Conservation (phyloP, 2,888 invertebrate genomes). For the Perizoma flavofasciatum region DNA sequence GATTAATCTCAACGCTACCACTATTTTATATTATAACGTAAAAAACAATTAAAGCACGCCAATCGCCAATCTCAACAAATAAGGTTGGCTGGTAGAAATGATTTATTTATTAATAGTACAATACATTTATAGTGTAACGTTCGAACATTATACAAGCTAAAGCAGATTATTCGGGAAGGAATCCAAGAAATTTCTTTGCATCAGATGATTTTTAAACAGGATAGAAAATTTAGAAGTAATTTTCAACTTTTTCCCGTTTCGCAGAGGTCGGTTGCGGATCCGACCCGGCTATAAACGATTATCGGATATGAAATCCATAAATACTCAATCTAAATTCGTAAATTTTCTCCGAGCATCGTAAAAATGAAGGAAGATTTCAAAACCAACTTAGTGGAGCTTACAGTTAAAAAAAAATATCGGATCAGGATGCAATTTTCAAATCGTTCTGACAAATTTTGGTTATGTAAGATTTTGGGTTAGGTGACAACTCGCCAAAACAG, state of each 20-base stretch:
- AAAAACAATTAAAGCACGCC: no score
- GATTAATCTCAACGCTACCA: no score
- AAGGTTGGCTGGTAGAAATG: no score
- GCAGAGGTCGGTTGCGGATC: conserved; percentile 53
- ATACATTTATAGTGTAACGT: no score
- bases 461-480: no score
- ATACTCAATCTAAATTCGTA: conserved; percentile 76
- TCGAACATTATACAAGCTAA: no score
- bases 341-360: conserved; percentile 66
- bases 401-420: conserved; percentile 47
- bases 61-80: no score
- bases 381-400: conserved; percentile 63
- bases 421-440: conserved; percentile 11
- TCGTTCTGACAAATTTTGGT: no score
- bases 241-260: conserved; percentile 56
- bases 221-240: conserved; percentile 43
- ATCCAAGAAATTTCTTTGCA: neutral
- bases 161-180: neutral
- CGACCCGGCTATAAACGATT: conserved; percentile 67
- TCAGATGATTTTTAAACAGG: conserved; percentile 10
- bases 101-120: no score
- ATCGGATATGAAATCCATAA: conserved; percentile 73
- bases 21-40: no score
- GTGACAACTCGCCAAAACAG: no score
- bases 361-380: conserved; percentile 67